phyloP scores from a whole-genome alignment of 2,113 vertebrate genomes.

The Elaphurus davidianus region DNA sequence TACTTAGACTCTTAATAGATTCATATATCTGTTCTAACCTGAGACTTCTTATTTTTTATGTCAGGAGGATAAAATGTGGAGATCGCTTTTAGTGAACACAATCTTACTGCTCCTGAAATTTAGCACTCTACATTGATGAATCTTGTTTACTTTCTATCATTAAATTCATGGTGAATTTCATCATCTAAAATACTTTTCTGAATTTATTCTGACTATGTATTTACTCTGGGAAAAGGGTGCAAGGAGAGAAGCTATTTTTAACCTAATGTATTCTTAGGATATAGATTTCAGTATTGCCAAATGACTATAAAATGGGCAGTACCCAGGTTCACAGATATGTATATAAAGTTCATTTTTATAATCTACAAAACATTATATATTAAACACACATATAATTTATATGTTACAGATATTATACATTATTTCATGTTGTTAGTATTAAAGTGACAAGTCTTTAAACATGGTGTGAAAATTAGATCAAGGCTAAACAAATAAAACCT shows the following conservation, averaged over 20 bases:
- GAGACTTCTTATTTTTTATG: not conserved
- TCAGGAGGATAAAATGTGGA: not conserved
- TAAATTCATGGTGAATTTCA: not conserved
- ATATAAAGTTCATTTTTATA: not conserved
- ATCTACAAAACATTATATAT: not conserved
- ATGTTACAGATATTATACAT: not conserved
- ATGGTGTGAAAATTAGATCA: not conserved
- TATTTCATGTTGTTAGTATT: not conserved
- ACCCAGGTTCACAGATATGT: not conserved
- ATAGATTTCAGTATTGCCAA: not conserved
- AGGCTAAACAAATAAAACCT: not conserved
- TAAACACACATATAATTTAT: not conserved
- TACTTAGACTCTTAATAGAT: not conserved
- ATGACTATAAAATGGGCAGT: not conserved
- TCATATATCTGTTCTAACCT: not conserved
- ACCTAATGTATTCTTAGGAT: not conserved
- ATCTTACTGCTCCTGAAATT: not conserved
- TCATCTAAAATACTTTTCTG: not conserved
- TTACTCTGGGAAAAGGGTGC: not conserved
- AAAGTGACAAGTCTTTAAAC: not conserved
- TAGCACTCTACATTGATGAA: not conserved
- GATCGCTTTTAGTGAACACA: not conserved
- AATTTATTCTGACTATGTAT: not conserved
- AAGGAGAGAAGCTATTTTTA: not conserved
- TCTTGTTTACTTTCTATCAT: constrained; percentile 1